phyloP scores from a whole-genome alignment of 2,113 vertebrate genomes.

The Solea solea region DNA sequence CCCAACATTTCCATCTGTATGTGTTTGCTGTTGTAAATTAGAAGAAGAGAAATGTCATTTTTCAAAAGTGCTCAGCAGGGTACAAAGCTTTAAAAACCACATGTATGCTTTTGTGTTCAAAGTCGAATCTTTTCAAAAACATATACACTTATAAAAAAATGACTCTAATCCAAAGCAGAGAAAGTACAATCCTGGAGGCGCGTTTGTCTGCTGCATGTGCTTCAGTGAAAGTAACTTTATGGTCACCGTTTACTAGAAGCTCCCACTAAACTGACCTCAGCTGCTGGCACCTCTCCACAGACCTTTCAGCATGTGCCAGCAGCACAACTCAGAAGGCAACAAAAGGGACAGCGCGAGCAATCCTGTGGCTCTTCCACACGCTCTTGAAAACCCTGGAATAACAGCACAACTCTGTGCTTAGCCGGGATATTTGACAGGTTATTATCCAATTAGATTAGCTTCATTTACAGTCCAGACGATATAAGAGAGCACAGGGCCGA shows the following conservation, averaged over 20 bases:
- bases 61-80: neutral
- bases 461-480: constrained; percentile 58
- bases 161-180: constrained; percentile 18
- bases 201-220: constrained; percentile 27
- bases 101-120: neutral
- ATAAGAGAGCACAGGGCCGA: constrained; percentile 26
- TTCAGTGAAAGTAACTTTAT: constrained; percentile 51
- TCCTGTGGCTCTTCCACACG: constrained; percentile 49
- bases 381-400: constrained; percentile 42
- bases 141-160: neutral
- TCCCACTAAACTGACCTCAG: constrained; percentile 55
- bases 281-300: constrained; percentile 52
- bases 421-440: constrained; percentile 54
- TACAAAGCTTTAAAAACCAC: neutral
- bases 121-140: neutral
- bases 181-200: neutral
- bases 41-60: neutral
- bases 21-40: neutral
- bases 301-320: constrained; percentile 51
- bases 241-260: constrained; percentile 51
- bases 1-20: neutral
- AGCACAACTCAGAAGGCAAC: constrained; percentile 52
- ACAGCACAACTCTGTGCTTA: constrained; percentile 47
- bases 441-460: constrained; percentile 49
- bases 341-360: constrained; percentile 50